These are phyloP conservation scores for Drosophila multiciliata DNA, from an alignment of 2,888 invertebrate species.

Conservation along the genomic window DNA sequence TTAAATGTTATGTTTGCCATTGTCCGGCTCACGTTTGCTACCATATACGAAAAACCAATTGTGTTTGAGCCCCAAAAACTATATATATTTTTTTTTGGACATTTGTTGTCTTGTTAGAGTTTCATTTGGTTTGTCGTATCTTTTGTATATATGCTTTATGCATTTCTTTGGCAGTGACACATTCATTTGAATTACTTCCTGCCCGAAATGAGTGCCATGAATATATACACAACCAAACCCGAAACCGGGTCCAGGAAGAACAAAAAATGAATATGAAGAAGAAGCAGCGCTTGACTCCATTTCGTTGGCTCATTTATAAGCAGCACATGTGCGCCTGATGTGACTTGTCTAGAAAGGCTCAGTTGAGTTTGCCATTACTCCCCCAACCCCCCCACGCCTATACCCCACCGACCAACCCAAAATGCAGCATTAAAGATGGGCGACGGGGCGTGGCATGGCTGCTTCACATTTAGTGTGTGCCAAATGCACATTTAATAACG, in stretches of 20 bases:
- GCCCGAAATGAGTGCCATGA: conserved; percentile 37
- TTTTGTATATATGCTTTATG: conserved; percentile 52
- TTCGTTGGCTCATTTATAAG: conserved; percentile 70
- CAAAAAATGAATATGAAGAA: conserved; percentile 17
- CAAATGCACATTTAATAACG: conserved; percentile 82
- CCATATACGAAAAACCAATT: conserved; percentile 30
- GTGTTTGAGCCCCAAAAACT: conserved; percentile 19
- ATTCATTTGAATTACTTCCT: conserved; percentile 75
- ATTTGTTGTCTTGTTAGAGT: conserved; percentile 48
- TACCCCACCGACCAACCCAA: neutral
- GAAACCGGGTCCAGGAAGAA: conserved; percentile 11
- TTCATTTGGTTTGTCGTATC: conserved; percentile 27
- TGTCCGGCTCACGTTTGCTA: conserved; percentile 33
- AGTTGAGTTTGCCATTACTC: conserved; percentile 48
- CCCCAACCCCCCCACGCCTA: conserved; percentile 1
- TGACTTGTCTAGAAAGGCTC: conserved; percentile 59
- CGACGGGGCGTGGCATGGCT: conserved; percentile 28
- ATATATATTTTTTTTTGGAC: conserved; percentile 26
- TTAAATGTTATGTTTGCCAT: conserved; percentile 37
- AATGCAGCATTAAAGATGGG: conserved; percentile 2
- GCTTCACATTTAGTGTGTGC: conserved; percentile 73
- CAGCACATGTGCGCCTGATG: conserved; percentile 70
- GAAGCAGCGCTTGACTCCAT: conserved; percentile 47
- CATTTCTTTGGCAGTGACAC: conserved; percentile 63
- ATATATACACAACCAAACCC: neutral